Percentiles rank a stretch among this genome's conserved stretches.
phyloP scores from a whole-genome alignment of 2,113 vertebrate species.

The Acanthochromis polyacanthus region DNA sequence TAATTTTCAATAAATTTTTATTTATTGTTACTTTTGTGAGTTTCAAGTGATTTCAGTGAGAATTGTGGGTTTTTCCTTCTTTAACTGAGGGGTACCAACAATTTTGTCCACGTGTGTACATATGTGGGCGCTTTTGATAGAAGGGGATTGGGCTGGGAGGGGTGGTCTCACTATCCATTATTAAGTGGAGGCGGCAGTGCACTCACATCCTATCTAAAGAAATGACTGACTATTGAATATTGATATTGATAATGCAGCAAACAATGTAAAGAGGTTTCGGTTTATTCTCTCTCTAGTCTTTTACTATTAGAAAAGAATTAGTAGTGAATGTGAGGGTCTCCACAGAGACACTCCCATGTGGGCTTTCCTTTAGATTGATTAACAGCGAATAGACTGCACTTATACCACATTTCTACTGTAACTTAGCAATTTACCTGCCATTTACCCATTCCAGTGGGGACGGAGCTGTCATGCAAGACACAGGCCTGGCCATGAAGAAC shows the following conservation, averaged over 20 bases:
- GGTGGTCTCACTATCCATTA: neutral
- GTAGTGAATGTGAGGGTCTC: neutral
- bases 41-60: no score
- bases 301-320: conserved; percentile 1
- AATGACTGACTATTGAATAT: neutral
- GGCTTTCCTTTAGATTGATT: neutral
- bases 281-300: neutral
- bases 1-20: no score
- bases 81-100: no score
- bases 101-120: no score
- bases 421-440: neutral
- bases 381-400: no score
- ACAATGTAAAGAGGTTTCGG: conserved; percentile 15
- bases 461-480: neutral
- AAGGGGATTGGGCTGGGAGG: neutral
- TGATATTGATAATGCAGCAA: conserved; percentile 19
- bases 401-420: neutral
- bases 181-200: neutral
- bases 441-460: neutral
- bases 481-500: neutral
- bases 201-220: neutral
- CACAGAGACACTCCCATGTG: neutral
- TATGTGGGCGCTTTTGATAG: neutral
- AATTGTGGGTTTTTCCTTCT: no score
- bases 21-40: no score